phyloP scores from a whole-genome alignment of 2,113 vertebrate species.

The Salvelinus namaycush region DNA sequence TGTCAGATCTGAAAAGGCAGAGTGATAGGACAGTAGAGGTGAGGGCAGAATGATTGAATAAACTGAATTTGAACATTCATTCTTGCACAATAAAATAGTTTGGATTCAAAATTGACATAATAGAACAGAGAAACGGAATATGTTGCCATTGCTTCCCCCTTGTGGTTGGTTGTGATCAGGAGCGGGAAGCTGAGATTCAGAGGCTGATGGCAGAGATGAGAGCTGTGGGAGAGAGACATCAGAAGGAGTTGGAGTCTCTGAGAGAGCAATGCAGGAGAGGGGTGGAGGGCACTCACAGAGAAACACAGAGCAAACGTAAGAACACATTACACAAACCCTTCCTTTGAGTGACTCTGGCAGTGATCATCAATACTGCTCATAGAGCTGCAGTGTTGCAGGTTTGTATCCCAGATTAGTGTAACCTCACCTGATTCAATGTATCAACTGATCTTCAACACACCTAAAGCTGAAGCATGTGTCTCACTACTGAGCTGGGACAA shows the following conservation, averaged over 20 bases:
- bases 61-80: too few relatives aligned
- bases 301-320: constrained; percentile 55
- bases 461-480: too few relatives aligned
- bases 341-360: neutral
- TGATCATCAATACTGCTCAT: neutral
- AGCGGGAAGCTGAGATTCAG: constrained; percentile 43
- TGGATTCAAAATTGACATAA: neutral
- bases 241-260: constrained; percentile 63
- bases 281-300: constrained; percentile 34
- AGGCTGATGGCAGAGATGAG: constrained; percentile 50
- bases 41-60: neutral
- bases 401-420: too few relatives aligned
- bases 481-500: too few relatives aligned
- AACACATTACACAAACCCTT: neutral
- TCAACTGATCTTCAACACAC: too few relatives aligned
- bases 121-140: neutral
- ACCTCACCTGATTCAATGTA: too few relatives aligned
- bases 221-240: constrained; percentile 55
- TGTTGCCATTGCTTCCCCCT: neutral
- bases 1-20: constrained; percentile 50
- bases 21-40: constrained; percentile 59
- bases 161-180: constrained; percentile 44
- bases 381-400: neutral
- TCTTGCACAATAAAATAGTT: neutral
- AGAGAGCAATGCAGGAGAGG: constrained; percentile 43